A percentile compares a stretch with the other conserved stretches of the same genome.
Evolutionary conservation across 2,888 invertebrate species (phyloP).

Genomic region (Eupeodes latifasciatus): DNA sequence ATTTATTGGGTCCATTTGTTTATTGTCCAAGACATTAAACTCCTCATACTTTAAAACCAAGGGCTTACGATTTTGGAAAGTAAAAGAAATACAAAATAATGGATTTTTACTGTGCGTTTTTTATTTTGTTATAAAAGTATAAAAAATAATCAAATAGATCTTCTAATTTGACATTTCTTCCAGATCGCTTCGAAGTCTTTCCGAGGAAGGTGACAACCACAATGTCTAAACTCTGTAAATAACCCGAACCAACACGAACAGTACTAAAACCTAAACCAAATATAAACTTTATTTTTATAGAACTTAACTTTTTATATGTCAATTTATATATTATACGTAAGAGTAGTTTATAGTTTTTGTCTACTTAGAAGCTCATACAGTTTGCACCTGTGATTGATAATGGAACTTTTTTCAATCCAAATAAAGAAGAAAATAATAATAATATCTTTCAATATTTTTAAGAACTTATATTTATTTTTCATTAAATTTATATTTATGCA

Average conservation of each 20-base stretch:
- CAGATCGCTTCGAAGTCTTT: slow-evolving; percentile 83
- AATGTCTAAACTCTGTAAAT: slow-evolving; percentile 61
- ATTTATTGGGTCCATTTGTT: no score
- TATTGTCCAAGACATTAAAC: no score
- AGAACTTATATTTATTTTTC: not conserved
- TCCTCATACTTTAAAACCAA: no score
- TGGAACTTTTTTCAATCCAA: slow-evolving; percentile 40
- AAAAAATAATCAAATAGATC: not conserved
- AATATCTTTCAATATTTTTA: not conserved
- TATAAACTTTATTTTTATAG: not conserved
- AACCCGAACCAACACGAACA: slow-evolving; percentile 59
- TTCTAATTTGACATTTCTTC: slow-evolving; percentile 7
- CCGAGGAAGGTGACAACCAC: slow-evolving; percentile 80
- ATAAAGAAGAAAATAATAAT: not conserved
- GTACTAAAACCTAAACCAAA: slow-evolving; percentile 13
- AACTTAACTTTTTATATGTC: slow-evolving; percentile 51
- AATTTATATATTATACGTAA: slow-evolving; percentile 1
- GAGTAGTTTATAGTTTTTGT: not conserved
- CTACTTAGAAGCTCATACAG: slow-evolving; percentile 78
- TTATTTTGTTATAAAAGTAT: not conserved
- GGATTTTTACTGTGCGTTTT: no score
- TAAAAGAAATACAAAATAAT: no score
- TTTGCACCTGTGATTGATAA: slow-evolving; percentile 80
- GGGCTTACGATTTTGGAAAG: no score
- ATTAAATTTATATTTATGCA: not conserved